Conservation (phyloP, 1,140 invertebrate species). For the Elysia chlorotica region DNA sequence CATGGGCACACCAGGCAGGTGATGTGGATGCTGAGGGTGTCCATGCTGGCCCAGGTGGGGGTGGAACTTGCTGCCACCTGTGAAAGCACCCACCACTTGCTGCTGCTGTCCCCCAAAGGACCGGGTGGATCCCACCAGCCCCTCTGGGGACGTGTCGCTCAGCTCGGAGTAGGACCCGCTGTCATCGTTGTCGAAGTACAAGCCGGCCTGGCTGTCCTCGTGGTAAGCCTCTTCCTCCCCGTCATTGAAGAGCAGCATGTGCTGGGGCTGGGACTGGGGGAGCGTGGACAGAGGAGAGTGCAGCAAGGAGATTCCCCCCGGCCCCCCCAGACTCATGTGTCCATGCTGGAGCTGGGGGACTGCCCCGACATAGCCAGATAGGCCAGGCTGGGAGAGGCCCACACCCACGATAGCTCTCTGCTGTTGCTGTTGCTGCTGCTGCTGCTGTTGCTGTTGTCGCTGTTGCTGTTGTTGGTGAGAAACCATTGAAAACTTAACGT, state of each 20-base stretch:
- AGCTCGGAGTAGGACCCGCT: slow-evolving; percentile 69
- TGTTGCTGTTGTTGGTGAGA: slow-evolving; percentile 41
- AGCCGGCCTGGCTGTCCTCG: slow-evolving; percentile 69
- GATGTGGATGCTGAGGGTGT: no score
- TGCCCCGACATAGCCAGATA: neutral
- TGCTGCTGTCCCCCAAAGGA: neutral
- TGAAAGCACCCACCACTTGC: no score
- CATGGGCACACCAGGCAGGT: no score
- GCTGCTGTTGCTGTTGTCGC: slow-evolving; percentile 13
- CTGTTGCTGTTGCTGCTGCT: neutral
- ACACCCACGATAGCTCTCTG: no score
- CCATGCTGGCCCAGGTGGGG: no score
- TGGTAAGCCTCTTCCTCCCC: slow-evolving; percentile 65
- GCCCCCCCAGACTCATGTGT: neutral
- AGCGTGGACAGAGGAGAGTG: slow-evolving; percentile 4
- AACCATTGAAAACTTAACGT: slow-evolving; percentile 49
- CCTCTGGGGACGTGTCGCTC: slow-evolving; percentile 58
- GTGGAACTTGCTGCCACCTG: no score
- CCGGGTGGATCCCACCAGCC: neutral
- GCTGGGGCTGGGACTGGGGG: slow-evolving; percentile 18
- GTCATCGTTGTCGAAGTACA: slow-evolving; percentile 70
- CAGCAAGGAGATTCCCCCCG: slow-evolving; percentile 12
- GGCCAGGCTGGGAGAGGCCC: no score
- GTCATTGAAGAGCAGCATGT: slow-evolving; percentile 54
- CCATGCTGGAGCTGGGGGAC: neutral